These are phyloP conservation scores for Agonopterix subpropinquella DNA, from an alignment of 2,888 invertebrate species.

Conservation along the genomic window DNA sequence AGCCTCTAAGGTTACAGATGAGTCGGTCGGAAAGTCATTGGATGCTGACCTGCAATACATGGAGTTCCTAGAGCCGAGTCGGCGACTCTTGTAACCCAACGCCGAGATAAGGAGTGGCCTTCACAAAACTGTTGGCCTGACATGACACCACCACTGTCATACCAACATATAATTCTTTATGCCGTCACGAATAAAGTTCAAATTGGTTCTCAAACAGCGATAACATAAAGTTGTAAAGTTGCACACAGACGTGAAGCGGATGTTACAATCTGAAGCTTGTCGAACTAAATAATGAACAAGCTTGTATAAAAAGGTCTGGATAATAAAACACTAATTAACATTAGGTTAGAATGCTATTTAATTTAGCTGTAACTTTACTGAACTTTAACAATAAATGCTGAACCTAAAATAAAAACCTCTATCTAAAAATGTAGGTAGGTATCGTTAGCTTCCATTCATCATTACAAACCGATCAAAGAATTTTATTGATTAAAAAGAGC, in stretches of 20 bases:
- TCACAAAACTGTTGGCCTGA: slow-evolving; percentile 32
- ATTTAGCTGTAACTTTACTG: too few relatives aligned
- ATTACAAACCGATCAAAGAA: background rate
- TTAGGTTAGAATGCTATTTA: slow-evolving; percentile 3
- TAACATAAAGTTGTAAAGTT: background rate
- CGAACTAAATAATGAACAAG: slow-evolving; percentile 36
- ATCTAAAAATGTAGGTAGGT: too few relatives aligned
- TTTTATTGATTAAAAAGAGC: background rate
- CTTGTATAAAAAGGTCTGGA: slow-evolving; percentile 27
- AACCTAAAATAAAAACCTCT: too few relatives aligned
- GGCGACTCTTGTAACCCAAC: slow-evolving; percentile 57
- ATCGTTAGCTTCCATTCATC: slow-evolving; percentile 1
- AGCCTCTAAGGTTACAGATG: too few relatives aligned
- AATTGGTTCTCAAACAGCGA: slow-evolving; percentile 2
- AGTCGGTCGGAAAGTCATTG: slow-evolving; percentile 6
- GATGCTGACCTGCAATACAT: slow-evolving; percentile 31
- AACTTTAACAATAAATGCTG: too few relatives aligned
- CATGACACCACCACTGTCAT: background rate
- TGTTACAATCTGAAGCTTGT: slow-evolving; percentile 45
- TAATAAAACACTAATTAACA: slow-evolving; percentile 23
- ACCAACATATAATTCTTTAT: slow-evolving; percentile 13
- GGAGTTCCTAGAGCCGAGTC: slow-evolving; percentile 39
- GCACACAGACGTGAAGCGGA: slow-evolving; percentile 38
- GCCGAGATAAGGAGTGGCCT: slow-evolving; percentile 53
- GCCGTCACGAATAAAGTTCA: slow-evolving; percentile 14